Conservation (phyloP, 2,113 vertebrate species). For the Chionis minor region DNA sequence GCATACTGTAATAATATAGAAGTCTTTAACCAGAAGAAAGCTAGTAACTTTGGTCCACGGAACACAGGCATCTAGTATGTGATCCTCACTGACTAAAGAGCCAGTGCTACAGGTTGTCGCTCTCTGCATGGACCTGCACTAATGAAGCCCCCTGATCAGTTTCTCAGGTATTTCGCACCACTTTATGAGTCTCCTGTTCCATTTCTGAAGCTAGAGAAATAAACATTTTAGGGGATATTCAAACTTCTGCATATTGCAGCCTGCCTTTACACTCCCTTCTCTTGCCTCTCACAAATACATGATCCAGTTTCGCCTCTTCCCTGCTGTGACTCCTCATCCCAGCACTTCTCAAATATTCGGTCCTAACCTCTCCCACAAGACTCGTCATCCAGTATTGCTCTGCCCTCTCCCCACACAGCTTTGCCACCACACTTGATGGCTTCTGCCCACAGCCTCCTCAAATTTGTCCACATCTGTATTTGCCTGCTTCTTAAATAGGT, state of each 20-base stretch:
- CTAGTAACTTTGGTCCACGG: background rate
- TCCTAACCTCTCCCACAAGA: background rate
- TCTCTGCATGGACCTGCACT: background rate
- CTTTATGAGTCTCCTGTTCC: background rate
- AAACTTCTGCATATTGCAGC: background rate
- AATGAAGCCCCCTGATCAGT: background rate
- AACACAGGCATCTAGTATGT: background rate
- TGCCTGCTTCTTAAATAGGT: accelerated
- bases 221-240: background rate
- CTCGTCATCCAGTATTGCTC: background rate
- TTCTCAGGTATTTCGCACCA: background rate
- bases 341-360: accelerated
- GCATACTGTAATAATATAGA: background rate
- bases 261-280: background rate
- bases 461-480: background rate
- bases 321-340: background rate
- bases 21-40: background rate
- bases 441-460: background rate
- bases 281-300: background rate
- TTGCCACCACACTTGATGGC: background rate
- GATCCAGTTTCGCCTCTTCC: background rate
- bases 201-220: background rate
- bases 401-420: background rate
- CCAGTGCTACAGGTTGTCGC: background rate
- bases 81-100: background rate